A percentile compares a stretch with the other conserved stretches of the same genome.
phyloP scores from a whole-genome alignment of 2,888 invertebrate species.

The Epinotia nisella region DNA sequence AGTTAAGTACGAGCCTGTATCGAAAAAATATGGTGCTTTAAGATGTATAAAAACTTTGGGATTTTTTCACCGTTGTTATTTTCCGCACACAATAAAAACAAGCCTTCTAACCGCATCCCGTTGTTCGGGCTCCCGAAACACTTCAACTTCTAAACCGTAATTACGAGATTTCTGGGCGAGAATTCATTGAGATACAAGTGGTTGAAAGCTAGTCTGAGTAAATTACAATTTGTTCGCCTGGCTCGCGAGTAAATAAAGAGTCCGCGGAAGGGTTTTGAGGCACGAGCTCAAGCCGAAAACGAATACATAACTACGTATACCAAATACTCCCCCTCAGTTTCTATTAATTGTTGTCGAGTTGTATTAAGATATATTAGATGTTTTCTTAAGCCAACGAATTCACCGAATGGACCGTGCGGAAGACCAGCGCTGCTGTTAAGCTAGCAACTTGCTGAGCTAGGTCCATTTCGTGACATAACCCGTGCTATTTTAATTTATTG shows the following conservation, averaged over 20 bases:
- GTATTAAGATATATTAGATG: not conserved
- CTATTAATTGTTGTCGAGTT: not conserved
- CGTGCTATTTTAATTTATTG: too few relatives aligned
- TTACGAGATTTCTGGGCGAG: conserved; percentile 47
- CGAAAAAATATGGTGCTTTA: not conserved
- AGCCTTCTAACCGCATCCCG: not conserved
- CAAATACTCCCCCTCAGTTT: not conserved
- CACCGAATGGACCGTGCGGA: too few relatives aligned
- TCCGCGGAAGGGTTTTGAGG: conserved; percentile 34
- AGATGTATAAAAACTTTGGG: not conserved
- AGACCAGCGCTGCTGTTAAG: too few relatives aligned
- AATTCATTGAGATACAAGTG: conserved; percentile 51
- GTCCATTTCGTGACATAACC: too few relatives aligned
- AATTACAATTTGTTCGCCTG: conserved; percentile 56
- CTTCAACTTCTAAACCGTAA: conserved; percentile 47
- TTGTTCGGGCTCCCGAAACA: conserved; percentile 2
- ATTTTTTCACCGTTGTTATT: not conserved
- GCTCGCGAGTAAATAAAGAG: conserved; percentile 52
- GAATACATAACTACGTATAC: not conserved
- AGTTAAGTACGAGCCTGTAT: not conserved
- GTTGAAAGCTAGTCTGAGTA: conserved; percentile 51
- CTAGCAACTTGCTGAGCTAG: too few relatives aligned
- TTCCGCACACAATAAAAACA: conserved; percentile 14
- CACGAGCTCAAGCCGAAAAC: conserved; percentile 5
- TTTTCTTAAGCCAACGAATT: too few relatives aligned